These are phyloP conservation scores for Paratrypauchen microcephalus DNA, from an alignment of 2,797 vertebrate genomes.

Conservation along the genomic window DNA sequence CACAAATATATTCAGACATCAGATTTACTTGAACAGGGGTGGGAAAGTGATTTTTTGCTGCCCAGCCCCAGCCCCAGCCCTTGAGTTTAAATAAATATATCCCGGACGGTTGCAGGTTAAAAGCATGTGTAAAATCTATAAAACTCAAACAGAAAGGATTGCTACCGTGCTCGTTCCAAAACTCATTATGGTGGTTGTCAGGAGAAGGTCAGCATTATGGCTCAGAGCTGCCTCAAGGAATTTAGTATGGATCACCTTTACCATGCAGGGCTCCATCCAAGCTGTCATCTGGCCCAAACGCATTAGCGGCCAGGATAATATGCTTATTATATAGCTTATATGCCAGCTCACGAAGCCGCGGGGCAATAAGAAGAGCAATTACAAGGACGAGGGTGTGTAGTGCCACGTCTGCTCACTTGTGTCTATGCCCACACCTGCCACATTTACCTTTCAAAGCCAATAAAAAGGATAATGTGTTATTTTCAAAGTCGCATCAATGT, in stretches of 20 bases:
- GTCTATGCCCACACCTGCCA: constrained; percentile 50
- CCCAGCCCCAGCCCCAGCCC: not conserved
- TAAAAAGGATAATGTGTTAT: constrained; percentile 65
- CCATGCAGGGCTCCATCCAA: constrained; percentile 66
- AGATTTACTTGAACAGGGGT: not conserved
- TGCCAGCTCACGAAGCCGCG: constrained; percentile 64
- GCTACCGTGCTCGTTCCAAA: constrained; percentile 57
- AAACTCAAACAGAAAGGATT: constrained; percentile 44
- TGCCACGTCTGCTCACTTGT: constrained; percentile 25
- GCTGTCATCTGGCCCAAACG: constrained; percentile 72
- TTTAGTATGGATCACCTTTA: constrained; percentile 72
- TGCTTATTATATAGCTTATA: constrained; percentile 73
- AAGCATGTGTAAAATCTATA: constrained; percentile 13
- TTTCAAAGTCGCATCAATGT: constrained; percentile 74
- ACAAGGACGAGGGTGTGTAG: constrained; percentile 59
- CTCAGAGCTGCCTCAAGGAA: constrained; percentile 66
- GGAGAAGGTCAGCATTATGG: constrained; percentile 68
- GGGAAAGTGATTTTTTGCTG: not conserved
- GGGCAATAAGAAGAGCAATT: constrained; percentile 73
- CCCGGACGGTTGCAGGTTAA: constrained; percentile 6
- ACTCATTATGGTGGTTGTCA: constrained; percentile 70
- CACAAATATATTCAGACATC: not conserved
- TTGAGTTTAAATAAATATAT: constrained; percentile 11
- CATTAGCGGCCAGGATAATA: constrained; percentile 72
- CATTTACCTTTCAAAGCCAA: constrained; percentile 71